Percentiles rank a stretch among this genome's conserved stretches.
These are phyloP conservation scores for Catostylus mosaicus DNA, from an alignment of 30 jellyfish, hydroid and myxozoan species.

Conservation along the genomic window DNA sequence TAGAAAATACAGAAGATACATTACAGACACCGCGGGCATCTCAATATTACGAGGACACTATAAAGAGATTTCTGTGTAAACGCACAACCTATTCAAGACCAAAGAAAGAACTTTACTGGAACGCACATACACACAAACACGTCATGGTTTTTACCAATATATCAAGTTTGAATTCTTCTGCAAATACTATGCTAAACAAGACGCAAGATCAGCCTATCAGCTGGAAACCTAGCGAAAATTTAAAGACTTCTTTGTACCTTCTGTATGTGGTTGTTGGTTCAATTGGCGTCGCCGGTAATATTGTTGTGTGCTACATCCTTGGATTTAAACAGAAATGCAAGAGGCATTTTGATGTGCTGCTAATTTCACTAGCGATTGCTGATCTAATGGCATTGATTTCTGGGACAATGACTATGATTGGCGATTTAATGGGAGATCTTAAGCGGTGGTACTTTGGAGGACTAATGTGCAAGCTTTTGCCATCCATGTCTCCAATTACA, in stretches of 20 bases:
- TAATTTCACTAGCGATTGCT: conserved; percentile 42
- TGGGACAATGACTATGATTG: conserved; percentile 51
- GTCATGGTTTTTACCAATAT: background rate
- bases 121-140: no score
- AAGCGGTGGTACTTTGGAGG: conserved; percentile 48
- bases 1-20: no score
- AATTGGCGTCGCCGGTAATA: conserved; percentile 46
- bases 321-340: conserved; percentile 41
- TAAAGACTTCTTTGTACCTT: conserved; percentile 11
- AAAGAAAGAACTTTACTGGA: no score
- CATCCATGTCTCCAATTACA: conserved; percentile 56
- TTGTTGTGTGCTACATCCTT: conserved; percentile 41
- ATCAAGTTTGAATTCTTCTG: background rate
- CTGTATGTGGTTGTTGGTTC: conserved; percentile 14
- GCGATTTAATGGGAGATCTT: conserved; percentile 55
- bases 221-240: conserved; percentile 25
- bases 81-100: no score
- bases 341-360: conserved; percentile 30
- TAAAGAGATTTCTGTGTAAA: no score
- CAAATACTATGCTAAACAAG: background rate
- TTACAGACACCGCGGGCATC: no score
- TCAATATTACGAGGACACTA: no score
- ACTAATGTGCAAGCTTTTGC: conserved; percentile 38
- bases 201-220: background rate
- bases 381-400: conserved; percentile 42